Base-by-base conservation (phyloP, 2,888 invertebrate genomes). In the Drosophila peninsularis region DNA sequence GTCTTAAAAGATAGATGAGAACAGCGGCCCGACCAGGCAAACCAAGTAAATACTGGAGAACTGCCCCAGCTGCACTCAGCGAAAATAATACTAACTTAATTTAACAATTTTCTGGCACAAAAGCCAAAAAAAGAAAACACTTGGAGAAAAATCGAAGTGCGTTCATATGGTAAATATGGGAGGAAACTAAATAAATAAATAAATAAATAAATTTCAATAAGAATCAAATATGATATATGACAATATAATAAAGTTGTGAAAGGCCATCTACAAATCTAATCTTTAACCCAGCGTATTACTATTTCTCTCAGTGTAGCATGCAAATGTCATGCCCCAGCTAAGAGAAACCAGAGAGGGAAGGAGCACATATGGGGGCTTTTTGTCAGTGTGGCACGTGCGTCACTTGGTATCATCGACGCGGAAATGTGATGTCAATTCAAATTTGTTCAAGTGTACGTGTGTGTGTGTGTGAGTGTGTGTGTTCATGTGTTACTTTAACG, bases 351-450 rank as follows among this genome's bases (percentile, higher is more conserved):
- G 37, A 10, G 14, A 14, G 14, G 24, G 32, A 7, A 44, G 13
- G 44, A 1, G 32, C n/a, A 19, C 5, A 45, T 41, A 36, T 41
- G 24, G 19, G 21, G 49, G 32, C 13, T 21, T 13, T 41, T 13
- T 42, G 56, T 36, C 36, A 44, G 73, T 24, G 68, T 53, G 52
- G 37, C 52, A 66, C 61, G 57, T 62, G 44, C 65, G 63, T 75
- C 75, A 41, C 44, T 71, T 56, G 60, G 34, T 61, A 60, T 75
- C 78, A 86, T 39, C 78, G 75, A 75, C 65, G 78, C 83, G 90
- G 89, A 85, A 85, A 80, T 83, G 88, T 54, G 90, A 88, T 90
- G 90, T 85, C 90, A 85, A 89, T 77, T 87, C 87, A 68, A 80
- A 87, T 89, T 75, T 75, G 61, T 54, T 56, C 58, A 67, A 73